Percentiles rank a stretch among this genome's conserved stretches.
These are phyloP conservation scores for Luidia sarsii DNA, from an alignment of 53 echinoderm and acorn worm species.

Conservation along the genomic window DNA sequence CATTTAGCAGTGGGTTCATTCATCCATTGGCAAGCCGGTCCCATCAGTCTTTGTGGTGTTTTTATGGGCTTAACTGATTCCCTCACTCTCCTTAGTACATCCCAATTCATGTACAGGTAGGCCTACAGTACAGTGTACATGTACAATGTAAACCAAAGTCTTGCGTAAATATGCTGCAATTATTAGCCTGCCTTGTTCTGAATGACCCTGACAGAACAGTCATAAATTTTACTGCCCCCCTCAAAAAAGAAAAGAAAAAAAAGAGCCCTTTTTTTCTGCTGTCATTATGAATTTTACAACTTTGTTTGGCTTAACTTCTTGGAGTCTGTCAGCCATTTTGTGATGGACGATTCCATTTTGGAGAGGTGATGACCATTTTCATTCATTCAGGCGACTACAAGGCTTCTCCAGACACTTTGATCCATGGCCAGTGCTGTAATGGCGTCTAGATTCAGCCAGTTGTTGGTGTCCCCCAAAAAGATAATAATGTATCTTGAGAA, in stretches of 20 bases:
- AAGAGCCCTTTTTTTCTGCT: background rate
- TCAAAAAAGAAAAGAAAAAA: too few relatives aligned
- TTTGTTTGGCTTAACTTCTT: constrained; percentile 32
- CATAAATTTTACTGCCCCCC: constrained; percentile 37
- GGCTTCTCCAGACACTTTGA: too few relatives aligned
- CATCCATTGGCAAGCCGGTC: too few relatives aligned
- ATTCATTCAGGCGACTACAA: too few relatives aligned
- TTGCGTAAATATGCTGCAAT: background rate
- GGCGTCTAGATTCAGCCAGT: too few relatives aligned
- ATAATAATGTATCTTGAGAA: too few relatives aligned
- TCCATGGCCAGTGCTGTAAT: too few relatives aligned
- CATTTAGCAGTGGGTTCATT: too few relatives aligned
- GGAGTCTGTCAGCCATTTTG: background rate
- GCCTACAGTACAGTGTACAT: too few relatives aligned
- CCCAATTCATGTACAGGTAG: background rate
- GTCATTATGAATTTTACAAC: constrained; percentile 21
- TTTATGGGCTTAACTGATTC: constrained; percentile 9
- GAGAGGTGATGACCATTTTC: background rate
- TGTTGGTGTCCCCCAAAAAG: too few relatives aligned
- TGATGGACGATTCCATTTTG: background rate
- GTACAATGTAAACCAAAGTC: background rate
- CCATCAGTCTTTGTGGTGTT: background rate
- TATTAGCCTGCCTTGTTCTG: constrained; percentile 13
- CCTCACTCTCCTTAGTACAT: background rate
- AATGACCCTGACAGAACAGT: constrained; percentile 19